phyloP scores from a whole-genome alignment of 2,113 vertebrate genomes.

The Saguinus imperator region DNA sequence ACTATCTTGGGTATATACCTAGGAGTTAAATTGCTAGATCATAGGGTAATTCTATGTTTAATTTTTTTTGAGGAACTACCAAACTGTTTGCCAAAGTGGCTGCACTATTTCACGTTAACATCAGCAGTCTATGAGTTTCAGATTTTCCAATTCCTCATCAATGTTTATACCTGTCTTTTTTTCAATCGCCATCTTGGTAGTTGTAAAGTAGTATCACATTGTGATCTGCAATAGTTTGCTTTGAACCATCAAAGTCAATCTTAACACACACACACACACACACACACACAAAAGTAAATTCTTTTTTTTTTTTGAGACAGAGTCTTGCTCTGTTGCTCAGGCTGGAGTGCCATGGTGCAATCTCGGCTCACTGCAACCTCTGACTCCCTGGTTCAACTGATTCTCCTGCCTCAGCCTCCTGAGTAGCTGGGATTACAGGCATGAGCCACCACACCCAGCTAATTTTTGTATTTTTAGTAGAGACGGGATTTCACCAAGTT shows the following conservation, averaged over 20 bases:
- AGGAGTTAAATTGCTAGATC: not conserved
- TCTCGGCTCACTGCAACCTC: too few relatives aligned
- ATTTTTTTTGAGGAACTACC: slow-evolving; percentile 1
- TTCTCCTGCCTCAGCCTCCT: too few relatives aligned
- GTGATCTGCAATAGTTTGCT: not conserved
- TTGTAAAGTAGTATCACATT: not conserved
- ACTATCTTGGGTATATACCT: not conserved
- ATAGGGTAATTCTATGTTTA: not conserved
- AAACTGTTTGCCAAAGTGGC: not conserved
- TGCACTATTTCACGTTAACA: not conserved
- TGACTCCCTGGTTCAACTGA: too few relatives aligned
- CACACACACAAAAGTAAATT: not conserved
- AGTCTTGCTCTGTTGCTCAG: too few relatives aligned
- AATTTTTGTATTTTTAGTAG: too few relatives aligned
- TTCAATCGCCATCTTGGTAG: not conserved
- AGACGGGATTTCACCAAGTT: too few relatives aligned
- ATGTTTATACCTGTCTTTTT: not conserved
- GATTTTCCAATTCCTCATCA: not conserved
- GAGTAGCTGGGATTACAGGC: too few relatives aligned
- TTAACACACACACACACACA: not conserved
- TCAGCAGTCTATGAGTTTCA: not conserved
- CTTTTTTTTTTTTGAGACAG: not conserved
- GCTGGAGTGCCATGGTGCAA: too few relatives aligned
- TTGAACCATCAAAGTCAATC: not conserved
- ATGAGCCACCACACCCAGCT: too few relatives aligned